These are phyloP conservation scores for Margaritifera margaritifera DNA, from an alignment of 2,888 invertebrate species.

Conservation along the genomic window DNA sequence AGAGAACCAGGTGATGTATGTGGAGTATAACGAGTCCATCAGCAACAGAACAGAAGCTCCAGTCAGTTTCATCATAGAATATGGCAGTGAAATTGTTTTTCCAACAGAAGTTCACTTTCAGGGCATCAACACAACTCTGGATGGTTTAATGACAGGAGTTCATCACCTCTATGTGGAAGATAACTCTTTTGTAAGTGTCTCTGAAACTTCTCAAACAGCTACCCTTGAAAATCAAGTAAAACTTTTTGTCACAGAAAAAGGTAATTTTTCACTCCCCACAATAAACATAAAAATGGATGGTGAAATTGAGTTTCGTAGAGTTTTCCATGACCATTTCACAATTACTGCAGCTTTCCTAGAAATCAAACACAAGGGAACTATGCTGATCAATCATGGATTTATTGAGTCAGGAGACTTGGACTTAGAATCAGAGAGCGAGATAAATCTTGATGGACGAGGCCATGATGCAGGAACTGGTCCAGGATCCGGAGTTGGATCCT, in stretches of 20 bases:
- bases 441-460: slow-evolving; percentile 53
- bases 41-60: slow-evolving; percentile 60
- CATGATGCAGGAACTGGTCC: slow-evolving; percentile 32
- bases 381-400: slow-evolving; percentile 56
- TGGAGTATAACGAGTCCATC: slow-evolving; percentile 54
- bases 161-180: slow-evolving; percentile 59
- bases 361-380: slow-evolving; percentile 47
- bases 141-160: slow-evolving; percentile 50
- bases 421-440: slow-evolving; percentile 43
- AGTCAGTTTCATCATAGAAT: slow-evolving; percentile 56
- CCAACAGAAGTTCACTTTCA: slow-evolving; percentile 60
- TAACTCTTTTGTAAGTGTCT: slow-evolving; percentile 37
- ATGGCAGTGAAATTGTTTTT: slow-evolving; percentile 49
- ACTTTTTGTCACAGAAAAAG: slow-evolving; percentile 39
- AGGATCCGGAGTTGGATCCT: slow-evolving; percentile 34
- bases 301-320: slow-evolving; percentile 41
- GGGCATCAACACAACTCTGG: slow-evolving; percentile 51
- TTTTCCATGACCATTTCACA: slow-evolving; percentile 36
- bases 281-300: slow-evolving; percentile 51
- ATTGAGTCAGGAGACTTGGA: slow-evolving; percentile 53
- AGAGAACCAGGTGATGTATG: slow-evolving; percentile 40
- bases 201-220: slow-evolving; percentile 56
- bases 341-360: slow-evolving; percentile 52
- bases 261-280: slow-evolving; percentile 53
- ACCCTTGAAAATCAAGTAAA: slow-evolving; percentile 44